Conservation (phyloP, 2,888 invertebrate species). For the Xestia ashworthii region DNA sequence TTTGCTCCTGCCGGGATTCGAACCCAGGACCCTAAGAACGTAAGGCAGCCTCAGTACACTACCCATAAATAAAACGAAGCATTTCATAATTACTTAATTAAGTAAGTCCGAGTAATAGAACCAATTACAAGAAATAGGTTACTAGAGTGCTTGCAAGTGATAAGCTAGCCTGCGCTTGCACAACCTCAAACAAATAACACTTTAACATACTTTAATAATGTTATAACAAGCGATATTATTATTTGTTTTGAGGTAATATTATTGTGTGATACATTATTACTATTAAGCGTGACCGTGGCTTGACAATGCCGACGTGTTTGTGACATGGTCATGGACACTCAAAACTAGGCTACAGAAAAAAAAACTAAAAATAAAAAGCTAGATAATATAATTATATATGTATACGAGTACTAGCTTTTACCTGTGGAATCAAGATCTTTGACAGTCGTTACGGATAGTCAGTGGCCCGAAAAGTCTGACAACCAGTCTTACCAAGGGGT, state of each 20-base stretch:
- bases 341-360: conserved; percentile 10
- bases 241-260: conserved; percentile 21
- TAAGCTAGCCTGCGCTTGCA: conserved; percentile 48
- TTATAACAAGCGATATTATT: conserved; percentile 10
- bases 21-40: too few species aligned
- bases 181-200: conserved; percentile 47
- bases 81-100: conserved; percentile 16
- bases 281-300: conserved; percentile 12
- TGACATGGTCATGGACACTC: conserved; percentile 11
- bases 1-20: too few species aligned
- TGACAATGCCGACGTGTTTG: conserved; percentile 4
- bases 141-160: conserved; percentile 48
- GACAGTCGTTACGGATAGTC: too few species aligned
- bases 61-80: too few species aligned
- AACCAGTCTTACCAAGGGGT: too few species aligned
- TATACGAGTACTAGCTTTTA: background rate
- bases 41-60: too few species aligned
- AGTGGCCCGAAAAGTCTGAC: too few species aligned
- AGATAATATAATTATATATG: background rate
- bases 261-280: conserved; percentile 8
- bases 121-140: conserved; percentile 62
- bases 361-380: background rate
- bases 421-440: too few species aligned
- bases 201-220: conserved; percentile 26
- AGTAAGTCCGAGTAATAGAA: conserved; percentile 20